Evolutionary conservation across 1,140 invertebrate species (phyloP), one percentile per base, ranked within the genome.

Genomic region (Drosophila equinoxialis): DNA sequence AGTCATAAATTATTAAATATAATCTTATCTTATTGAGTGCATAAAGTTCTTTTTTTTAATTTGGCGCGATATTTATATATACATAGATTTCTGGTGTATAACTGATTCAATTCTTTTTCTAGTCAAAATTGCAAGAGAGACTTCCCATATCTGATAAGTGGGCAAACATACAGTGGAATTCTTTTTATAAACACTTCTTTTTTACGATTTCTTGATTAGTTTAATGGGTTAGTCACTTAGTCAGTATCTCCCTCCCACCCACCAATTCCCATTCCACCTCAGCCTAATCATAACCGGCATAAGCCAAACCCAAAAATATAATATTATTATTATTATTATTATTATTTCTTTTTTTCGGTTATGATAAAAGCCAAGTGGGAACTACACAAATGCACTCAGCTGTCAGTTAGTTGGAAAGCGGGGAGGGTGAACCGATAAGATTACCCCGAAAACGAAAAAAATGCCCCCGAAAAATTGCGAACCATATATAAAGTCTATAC

Each of bases 401-500:
- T 23, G 45, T 51, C 45, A 51, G 45, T 51, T 51, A 23, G 45
- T 30, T 30, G 3, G 30, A 30, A 30, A 51, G 17, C 6, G 20
- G 17, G 45, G 45, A 17, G 45, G 45, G 17, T 51, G 11, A 23
- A 23, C 20, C 45, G 84, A 89, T 90, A 79, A 89, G 84, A 90
- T 90, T 81, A 73, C 42, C 67, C 42, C 65, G 20, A 64, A 61
- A 39, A 65, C 13, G 10, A 51, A 76, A 64, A 39, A 65, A 33
- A 51, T 8, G 45, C 45, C 10, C 62, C 30, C 30, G 8, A 35
- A 71, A 59, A 66, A 45, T 58, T 42, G 41, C 78, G 65, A 30
- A 51, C 69, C 77, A 81, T 89, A 87, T 84, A 87, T 39, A 79
- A 89, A 72, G 69, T 39, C 39, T 45, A 59, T 55, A 11, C 60